These are phyloP conservation scores for Berghia stephanieae DNA, from an alignment of 1,140 invertebrate genomes.

Conservation along the genomic window DNA sequence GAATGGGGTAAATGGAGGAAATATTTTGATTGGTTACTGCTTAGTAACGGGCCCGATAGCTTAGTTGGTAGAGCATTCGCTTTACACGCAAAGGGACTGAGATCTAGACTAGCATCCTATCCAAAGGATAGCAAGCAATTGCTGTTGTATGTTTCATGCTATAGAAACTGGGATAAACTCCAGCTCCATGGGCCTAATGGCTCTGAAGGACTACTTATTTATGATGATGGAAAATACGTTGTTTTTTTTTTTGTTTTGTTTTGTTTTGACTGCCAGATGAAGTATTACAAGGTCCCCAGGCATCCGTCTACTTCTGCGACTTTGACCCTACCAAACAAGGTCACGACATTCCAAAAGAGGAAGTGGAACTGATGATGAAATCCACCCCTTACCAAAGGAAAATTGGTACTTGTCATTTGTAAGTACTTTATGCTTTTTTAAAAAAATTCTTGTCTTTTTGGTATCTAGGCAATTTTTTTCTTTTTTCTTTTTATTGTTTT, in stretches of 20 bases:
- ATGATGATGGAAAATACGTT: neutral
- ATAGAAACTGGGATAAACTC: too few species aligned
- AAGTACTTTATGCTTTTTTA: slow-evolving; percentile 27
- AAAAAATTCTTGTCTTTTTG: neutral
- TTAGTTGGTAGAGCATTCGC: too few species aligned
- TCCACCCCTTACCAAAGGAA: slow-evolving; percentile 52
- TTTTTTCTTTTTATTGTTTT: slow-evolving; percentile 18
- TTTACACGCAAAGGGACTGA: too few species aligned
- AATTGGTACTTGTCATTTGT: slow-evolving; percentile 57
- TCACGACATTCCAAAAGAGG: slow-evolving; percentile 46
- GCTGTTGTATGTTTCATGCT: too few species aligned
- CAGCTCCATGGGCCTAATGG: too few species aligned
- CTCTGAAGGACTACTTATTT: too few species aligned
- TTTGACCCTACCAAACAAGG: slow-evolving; percentile 42
- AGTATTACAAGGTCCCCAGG: slow-evolving; percentile 48
- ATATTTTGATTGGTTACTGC: too few species aligned
- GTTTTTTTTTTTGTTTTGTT: neutral
- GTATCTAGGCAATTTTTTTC: neutral
- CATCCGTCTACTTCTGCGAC: slow-evolving; percentile 47
- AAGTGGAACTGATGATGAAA: slow-evolving; percentile 57
- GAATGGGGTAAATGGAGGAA: too few species aligned
- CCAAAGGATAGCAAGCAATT: too few species aligned
- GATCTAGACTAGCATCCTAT: too few species aligned
- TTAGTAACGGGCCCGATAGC: too few species aligned
- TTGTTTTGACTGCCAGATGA: slow-evolving; percentile 40